Percentiles rank a stretch among this genome's conserved stretches.
Conservation (phyloP, 2,888 invertebrate genomes). For the Germaria angustata region DNA sequence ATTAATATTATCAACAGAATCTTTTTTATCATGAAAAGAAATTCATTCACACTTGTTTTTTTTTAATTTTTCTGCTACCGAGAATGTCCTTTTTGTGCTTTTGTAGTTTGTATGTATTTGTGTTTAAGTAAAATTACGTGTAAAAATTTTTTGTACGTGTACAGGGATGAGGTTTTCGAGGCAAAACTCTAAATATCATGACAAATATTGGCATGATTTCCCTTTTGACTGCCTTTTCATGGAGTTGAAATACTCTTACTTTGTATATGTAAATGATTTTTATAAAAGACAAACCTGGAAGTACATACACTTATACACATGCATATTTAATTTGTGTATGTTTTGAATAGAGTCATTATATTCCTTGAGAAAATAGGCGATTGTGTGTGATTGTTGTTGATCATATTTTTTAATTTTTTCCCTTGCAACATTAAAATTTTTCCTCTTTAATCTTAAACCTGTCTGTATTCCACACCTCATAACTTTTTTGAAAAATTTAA, state of each 20-base stretch:
- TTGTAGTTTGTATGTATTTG: neutral
- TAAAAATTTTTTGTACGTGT: neutral
- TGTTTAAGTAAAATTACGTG: constrained; percentile 49
- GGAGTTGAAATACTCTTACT: neutral
- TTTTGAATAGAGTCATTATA: neutral
- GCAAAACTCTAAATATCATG: neutral
- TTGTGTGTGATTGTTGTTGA: too few relatives aligned
- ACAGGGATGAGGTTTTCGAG: too few relatives aligned
- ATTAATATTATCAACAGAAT: constrained; percentile 24
- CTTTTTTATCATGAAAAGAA: neutral
- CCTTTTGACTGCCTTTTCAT: constrained; percentile 26
- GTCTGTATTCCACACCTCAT: too few relatives aligned
- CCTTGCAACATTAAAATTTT: too few relatives aligned
- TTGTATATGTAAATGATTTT: neutral
- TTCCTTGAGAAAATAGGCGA: too few relatives aligned
- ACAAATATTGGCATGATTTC: constrained; percentile 4
- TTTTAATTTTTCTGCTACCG: neutral
- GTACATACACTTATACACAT: neutral
- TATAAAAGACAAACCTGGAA: neutral
- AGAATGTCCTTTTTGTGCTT: constrained; percentile 31
- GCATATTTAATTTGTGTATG: neutral
- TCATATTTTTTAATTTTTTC: too few relatives aligned
- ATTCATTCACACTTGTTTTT: constrained; percentile 18
- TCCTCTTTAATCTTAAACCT: too few relatives aligned
- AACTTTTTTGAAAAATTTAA: too few relatives aligned